Evolutionary conservation across 2,797 vertebrate genomes (phyloP).

Genomic region (Echiichthys vipera): DNA sequence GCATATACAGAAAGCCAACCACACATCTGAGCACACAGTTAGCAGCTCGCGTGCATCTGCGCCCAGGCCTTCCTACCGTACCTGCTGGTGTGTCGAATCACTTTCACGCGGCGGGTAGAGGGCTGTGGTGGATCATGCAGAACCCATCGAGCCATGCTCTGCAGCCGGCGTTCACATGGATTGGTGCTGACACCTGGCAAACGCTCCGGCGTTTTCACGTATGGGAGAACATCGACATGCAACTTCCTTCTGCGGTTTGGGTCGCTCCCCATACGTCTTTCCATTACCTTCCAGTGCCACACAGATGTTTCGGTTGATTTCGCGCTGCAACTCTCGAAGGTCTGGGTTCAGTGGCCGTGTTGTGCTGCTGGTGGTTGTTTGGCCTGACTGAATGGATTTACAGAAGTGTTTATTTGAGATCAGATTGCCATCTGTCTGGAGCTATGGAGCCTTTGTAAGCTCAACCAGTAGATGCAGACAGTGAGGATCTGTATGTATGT

Average conservation of each 20-base stretch:
- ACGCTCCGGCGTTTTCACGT: slow-evolving; percentile 67
- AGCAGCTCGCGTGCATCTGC: slow-evolving; percentile 37
- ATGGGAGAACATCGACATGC: slow-evolving; percentile 72
- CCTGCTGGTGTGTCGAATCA: slow-evolving; percentile 63
- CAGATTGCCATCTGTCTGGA: slow-evolving; percentile 70
- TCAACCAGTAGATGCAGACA: slow-evolving; percentile 31
- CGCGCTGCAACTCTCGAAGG: slow-evolving; percentile 24
- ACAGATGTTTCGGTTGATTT: slow-evolving; percentile 65
- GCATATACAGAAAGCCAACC: not conserved
- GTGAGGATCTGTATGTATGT: slow-evolving; percentile 25
- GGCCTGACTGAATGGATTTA: slow-evolving; percentile 52
- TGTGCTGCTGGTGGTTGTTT: slow-evolving; percentile 63
- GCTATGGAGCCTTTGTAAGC: slow-evolving; percentile 47
- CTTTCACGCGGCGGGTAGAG: slow-evolving; percentile 54
- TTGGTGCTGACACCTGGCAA: slow-evolving; percentile 80
- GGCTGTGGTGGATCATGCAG: slow-evolving; percentile 44
- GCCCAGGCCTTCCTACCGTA: slow-evolving; percentile 24
- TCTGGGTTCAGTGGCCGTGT: slow-evolving; percentile 54
- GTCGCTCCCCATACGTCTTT: slow-evolving; percentile 63
- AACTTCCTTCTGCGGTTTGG: slow-evolving; percentile 76
- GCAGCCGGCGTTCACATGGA: slow-evolving; percentile 27
- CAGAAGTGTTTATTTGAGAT: slow-evolving; percentile 66
- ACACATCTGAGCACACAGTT: slow-evolving; percentile 13
- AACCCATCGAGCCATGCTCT: slow-evolving; percentile 41
- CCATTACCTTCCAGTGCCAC: slow-evolving; percentile 61